Base-by-base conservation (phyloP, 2,888 invertebrate genomes). In the Drosophila maculinotata region DNA sequence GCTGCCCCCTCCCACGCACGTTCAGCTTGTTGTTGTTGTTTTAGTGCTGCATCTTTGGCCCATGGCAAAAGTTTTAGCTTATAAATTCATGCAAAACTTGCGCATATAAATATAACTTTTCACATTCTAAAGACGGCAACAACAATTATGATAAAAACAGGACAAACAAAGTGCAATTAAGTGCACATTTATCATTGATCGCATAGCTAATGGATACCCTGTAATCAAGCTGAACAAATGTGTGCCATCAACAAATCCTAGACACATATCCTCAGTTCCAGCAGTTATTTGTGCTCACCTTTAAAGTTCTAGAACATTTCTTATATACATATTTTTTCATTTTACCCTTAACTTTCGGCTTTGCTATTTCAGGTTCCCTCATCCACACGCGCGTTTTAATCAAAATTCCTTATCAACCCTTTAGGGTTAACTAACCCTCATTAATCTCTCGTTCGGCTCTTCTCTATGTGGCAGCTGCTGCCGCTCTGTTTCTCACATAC, bases 11-110 rank as follows among this genome's bases (percentile, higher is more conserved):
- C 20, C 4, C 51, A 5, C 28, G 10, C 26, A 51, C 28, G 20
- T 44, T 12, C 23, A 20, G 33, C 31, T 20, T 66, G 42, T 54
- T 52, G 41, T 31, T 59, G 38, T 36, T 39, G 38, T 39, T 72
- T 38, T 60, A 25, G 39, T 36, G 54, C 30, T 65, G 73, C 73
- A 73, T 73, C 73, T 73, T 66, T 53, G 58, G 41, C 58, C 48
- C 52, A 54, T 65, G 66, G 59, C 78, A 79, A 87, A n/a, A 81
- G 59, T 80, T 89, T 87, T 73, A 59, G 72, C 74, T 88, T 87
- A 88, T 88, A 89, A 88, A 88, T 88, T 86, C 83, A 87, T 85
- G 83, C 77, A 83, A 78, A 88, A 87, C 75, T 87, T 87, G 76
- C 77, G 76, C 80, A 80, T 81, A 73, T 82, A 84, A 84, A 84